Base-by-base conservation (phyloP, 1,140 invertebrate species). In the Reticulitermes speratus region DNA sequence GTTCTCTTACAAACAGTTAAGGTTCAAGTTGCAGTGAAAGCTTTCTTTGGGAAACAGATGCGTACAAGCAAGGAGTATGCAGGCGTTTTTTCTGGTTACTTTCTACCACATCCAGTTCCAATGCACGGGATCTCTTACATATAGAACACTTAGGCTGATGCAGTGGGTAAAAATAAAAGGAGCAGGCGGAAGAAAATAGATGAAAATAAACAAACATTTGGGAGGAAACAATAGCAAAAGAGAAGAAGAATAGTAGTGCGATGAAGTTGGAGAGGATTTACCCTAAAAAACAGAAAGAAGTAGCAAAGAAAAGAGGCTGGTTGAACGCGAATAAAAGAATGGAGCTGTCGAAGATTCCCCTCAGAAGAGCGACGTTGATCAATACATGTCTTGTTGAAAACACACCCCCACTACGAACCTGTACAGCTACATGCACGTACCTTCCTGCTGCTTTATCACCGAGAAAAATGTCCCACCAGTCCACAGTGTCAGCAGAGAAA, bases 331-430 rank as follows among this genome's bases (percentile, higher is more conserved):
- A 75, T n/a, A 25, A 75, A 75, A 75, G 65, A 75, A 75, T 75
- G 65, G 65, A 75, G 65, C 65, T 75, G 65, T 75, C 65, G 65
- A 75, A 75, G 65, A 75, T n/a, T 75, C 25, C 65, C 65, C 65
- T 30, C 65, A 75, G 65, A 75, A 25, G 14, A 75, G 9, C 9
- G 65, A 75, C 65, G 65, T 75, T 75, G 65, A 75, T 75, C 65
- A 75, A 75, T 75, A 75, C 25, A 75, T 30, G 65, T 75, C 65
- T 75, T 75, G 65, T 75, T 75, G 65, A 75, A 75, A 75, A 75
- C 65, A 75, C 65, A n/a, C 65, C n/a, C 65, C 25, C 65, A 55
- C 52, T 16, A 21, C 52, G 19, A 55, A 9, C n/a, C 16, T 75
- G n/a, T 75, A 75, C 9, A 75, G 65, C n/a, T 75, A 75, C 65